These are phyloP conservation scores for Pipa parva DNA, from an alignment of 2,113 vertebrate species.

Conservation along the genomic window DNA sequence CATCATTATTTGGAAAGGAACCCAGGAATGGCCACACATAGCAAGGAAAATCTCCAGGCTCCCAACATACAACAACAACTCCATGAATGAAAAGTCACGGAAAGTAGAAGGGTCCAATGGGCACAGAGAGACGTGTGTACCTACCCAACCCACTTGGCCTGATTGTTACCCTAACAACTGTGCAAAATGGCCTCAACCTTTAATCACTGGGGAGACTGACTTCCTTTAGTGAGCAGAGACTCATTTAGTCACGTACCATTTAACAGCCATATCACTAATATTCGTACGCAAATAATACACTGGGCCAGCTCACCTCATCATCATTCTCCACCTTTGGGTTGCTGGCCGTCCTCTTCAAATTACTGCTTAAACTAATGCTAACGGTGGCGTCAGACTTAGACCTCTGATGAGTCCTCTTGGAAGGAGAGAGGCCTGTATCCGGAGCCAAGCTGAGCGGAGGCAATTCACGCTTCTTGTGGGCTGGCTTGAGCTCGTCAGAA, in stretches of 20 bases:
- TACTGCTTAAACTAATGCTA: constrained; percentile 87
- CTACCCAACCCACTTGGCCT: no score
- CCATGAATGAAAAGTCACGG: background rate
- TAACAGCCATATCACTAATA: no score
- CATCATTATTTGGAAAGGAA: background rate
- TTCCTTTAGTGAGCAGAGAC: no score
- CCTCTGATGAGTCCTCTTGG: constrained; percentile 93
- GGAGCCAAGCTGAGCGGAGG: constrained; percentile 50
- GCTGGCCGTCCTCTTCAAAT: constrained; percentile 90
- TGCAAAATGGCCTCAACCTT: no score
- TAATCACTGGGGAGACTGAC: no score
- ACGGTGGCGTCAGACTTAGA: constrained; percentile 93
- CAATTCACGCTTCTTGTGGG: constrained; percentile 67
- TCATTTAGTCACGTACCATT: no score
- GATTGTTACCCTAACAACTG: no score
- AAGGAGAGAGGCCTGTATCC: constrained; percentile 78
- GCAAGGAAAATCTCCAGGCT: background rate
- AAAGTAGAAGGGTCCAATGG: background rate
- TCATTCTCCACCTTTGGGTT: constrained; percentile 94
- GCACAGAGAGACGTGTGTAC: no score
- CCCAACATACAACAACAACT: background rate
- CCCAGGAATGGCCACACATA: background rate
- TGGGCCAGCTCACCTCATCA: constrained; percentile 72
- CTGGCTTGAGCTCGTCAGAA: constrained; percentile 87
- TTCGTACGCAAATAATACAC: background rate